Percentiles rank a stretch among this genome's conserved stretches.
Evolutionary conservation across 2,113 vertebrate genomes (phyloP).

Genomic region (Polypterus bichir): DNA sequence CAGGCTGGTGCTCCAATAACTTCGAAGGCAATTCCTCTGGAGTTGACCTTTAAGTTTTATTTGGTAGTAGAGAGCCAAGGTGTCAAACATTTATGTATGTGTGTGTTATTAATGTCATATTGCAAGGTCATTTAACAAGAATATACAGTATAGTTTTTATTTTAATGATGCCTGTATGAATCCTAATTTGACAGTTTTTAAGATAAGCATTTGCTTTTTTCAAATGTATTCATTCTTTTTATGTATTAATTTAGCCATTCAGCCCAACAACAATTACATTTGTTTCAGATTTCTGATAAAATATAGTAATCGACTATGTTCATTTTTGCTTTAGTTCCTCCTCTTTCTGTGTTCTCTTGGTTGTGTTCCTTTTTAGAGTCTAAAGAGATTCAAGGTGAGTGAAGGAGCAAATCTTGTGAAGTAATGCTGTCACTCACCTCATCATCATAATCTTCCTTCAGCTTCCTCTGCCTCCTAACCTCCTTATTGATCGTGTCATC

Average conservation of each 20-base stretch:
- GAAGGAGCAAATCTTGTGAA: slow-evolving; percentile 47
- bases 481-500: slow-evolving; percentile 61
- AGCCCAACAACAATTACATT: too few species aligned
- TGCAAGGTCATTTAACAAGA: too few species aligned
- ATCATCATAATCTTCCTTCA: slow-evolving; percentile 60
- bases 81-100: too few species aligned
- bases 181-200: too few species aligned
- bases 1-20: slow-evolving; percentile 1
- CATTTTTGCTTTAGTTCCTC: slow-evolving; percentile 10
- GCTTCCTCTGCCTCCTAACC: slow-evolving; percentile 48
- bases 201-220: too few species aligned
- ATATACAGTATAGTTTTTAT: too few species aligned
- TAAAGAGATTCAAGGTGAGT: slow-evolving; percentile 51
- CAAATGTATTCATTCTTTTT: too few species aligned
- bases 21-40: slow-evolving; percentile 11
- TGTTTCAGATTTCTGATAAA: too few species aligned
- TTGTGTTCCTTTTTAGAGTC: slow-evolving; percentile 29
- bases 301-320: too few species aligned
- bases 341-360: slow-evolving; percentile 14
- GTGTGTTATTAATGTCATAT: too few species aligned
- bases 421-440: slow-evolving; percentile 50
- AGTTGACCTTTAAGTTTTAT: slow-evolving; percentile 29
- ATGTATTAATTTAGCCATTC: too few species aligned
- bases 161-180: too few species aligned
- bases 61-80: slow-evolving; percentile 2